These are phyloP conservation scores for Odontesthes bonariensis DNA, from an alignment of 2,113 vertebrate genomes.

Conservation along the genomic window DNA sequence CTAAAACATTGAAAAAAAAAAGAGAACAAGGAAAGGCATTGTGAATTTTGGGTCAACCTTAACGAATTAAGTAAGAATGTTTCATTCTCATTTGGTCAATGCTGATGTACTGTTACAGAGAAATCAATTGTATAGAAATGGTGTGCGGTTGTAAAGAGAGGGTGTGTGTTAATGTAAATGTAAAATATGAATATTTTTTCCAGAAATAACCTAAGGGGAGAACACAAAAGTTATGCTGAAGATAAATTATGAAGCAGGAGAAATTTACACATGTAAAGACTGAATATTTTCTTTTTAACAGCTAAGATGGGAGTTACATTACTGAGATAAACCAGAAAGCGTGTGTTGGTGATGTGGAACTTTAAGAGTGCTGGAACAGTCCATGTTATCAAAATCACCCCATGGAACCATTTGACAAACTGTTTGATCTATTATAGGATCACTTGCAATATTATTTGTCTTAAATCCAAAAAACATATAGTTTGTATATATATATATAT, in stretches of 20 bases:
- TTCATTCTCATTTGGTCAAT: neutral
- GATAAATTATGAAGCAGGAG: constrained; percentile 46
- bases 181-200: constrained; percentile 6
- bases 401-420: neutral
- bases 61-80: neutral
- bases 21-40: neutral
- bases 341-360: neutral
- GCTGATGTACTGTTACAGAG: constrained; percentile 3
- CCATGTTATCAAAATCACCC: too few species aligned
- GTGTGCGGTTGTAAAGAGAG: constrained; percentile 6
- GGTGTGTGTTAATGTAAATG: neutral
- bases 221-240: constrained; percentile 20
- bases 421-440: neutral
- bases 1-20: neutral
- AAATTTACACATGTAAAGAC: constrained; percentile 26
- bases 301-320: neutral
- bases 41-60: neutral
- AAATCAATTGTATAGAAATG: constrained; percentile 14
- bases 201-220: constrained; percentile 34
- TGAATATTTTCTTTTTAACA: neutral
- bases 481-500: too few species aligned
- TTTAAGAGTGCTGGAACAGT: too few species aligned
- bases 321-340: neutral
- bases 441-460: neutral
- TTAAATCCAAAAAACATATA: neutral